Evolutionary conservation across 2,113 vertebrate species (phyloP).

Genomic region (Rhabdomys dilectus): DNA sequence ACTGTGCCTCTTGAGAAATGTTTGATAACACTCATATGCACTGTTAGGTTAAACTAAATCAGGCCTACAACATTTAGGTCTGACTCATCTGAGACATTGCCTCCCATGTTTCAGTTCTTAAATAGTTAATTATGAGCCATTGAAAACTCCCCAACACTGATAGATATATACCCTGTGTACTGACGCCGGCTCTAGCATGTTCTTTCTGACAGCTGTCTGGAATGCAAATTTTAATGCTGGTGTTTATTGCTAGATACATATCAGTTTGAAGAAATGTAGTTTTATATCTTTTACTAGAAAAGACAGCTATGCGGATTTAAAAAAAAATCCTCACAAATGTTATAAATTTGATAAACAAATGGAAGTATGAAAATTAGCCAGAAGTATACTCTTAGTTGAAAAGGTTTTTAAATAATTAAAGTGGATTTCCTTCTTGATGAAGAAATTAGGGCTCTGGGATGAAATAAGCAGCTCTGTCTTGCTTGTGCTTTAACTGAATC

Average conservation of each 20-base stretch:
- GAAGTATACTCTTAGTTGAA: constrained; percentile 34
- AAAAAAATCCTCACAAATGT: constrained; percentile 50
- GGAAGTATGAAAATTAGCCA: constrained; percentile 57
- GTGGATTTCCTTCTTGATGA: constrained; percentile 28
- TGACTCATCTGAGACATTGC: neutral
- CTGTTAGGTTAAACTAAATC: neutral
- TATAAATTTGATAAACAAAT: constrained; percentile 54
- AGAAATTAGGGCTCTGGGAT: constrained; percentile 4
- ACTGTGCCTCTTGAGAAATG: neutral
- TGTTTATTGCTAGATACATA: constrained; percentile 22
- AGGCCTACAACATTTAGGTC: neutral
- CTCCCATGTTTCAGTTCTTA: constrained; percentile 40
- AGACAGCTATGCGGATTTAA: constrained; percentile 1
- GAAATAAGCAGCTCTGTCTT: neutral
- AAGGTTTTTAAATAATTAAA: constrained; percentile 49
- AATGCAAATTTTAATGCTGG: constrained; percentile 23
- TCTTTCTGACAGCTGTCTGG: neutral
- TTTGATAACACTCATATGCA: neutral
- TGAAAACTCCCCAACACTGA: neutral
- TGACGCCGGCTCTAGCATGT: neutral
- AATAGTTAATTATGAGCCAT: constrained; percentile 43
- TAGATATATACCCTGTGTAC: neutral
- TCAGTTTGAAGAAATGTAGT: constrained; percentile 55
- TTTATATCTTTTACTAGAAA: constrained; percentile 51
- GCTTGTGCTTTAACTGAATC: neutral